A percentile compares a stretch with the other conserved stretches of the same genome.
Conservation (phyloP, 2,888 invertebrate genomes). For the Noctua janthe region DNA sequence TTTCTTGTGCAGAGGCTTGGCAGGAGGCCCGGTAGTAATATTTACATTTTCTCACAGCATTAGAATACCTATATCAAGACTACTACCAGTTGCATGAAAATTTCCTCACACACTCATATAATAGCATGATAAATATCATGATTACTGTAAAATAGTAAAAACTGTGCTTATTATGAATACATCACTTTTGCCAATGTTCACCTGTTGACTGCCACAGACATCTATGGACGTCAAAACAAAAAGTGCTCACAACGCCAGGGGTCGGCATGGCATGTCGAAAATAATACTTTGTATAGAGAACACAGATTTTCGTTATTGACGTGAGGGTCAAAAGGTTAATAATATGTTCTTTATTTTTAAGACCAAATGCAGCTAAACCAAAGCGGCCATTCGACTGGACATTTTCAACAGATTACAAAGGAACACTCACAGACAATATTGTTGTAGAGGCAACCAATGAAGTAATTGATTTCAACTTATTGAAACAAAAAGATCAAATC, state of each 20-base stretch:
- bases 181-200: not conserved
- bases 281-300: too few species aligned
- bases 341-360: constrained; percentile 73
- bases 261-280: too few species aligned
- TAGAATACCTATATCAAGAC: not conserved
- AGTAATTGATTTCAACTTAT: constrained; percentile 95
- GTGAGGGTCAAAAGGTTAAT: not conserved
- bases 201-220: too few species aligned
- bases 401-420: constrained; percentile 97
- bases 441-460: constrained; percentile 92
- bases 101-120: not conserved
- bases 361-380: constrained; percentile 94
- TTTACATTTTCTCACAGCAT: not conserved
- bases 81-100: not conserved
- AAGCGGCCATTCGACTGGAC: constrained; percentile 99
- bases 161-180: not conserved
- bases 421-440: constrained; percentile 92
- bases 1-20: constrained; percentile 98
- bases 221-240: too few species aligned
- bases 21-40: constrained; percentile 94
- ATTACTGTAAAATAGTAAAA: not conserved
- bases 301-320: too few species aligned
- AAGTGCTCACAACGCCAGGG: too few species aligned
- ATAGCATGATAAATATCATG: not conserved
- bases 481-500: constrained; percentile 97